These are phyloP conservation scores for Eumeta japonica DNA, from an alignment of 1,140 invertebrate species.

Conservation along the genomic window DNA sequence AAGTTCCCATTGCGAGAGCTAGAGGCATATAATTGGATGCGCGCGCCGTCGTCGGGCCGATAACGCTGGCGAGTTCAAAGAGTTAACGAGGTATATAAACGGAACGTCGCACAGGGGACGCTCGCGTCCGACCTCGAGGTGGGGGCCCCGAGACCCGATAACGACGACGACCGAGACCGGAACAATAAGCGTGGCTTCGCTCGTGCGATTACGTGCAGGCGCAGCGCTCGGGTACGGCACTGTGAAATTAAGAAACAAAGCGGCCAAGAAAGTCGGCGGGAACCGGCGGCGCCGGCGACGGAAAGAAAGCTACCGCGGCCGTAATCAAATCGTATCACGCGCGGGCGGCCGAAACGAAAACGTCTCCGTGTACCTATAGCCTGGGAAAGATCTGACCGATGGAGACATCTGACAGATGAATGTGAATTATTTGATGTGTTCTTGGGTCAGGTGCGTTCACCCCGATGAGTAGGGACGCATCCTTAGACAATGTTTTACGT, in stretches of 20 bases:
- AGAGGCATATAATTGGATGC: no score
- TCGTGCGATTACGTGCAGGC: conserved; percentile 40
- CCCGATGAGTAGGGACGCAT: no score
- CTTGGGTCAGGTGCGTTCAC: no score
- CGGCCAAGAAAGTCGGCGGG: conserved; percentile 46
- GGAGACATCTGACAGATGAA: not conserved
- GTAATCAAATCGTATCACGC: conserved; percentile 31
- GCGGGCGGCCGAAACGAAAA: conserved; percentile 1
- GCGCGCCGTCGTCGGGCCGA: no score
- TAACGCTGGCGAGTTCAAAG: no score
- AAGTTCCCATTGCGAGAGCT: no score
- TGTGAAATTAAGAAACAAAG: conserved; percentile 47
- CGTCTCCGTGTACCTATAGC: not conserved
- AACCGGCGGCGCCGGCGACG: conserved; percentile 31
- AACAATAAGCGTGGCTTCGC: conserved; percentile 28
- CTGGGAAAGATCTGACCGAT: not conserved
- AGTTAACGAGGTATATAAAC: no score
- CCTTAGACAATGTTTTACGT: not conserved
- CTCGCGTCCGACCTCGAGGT: no score
- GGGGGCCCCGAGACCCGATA: no score
- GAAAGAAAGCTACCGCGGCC: conserved; percentile 40
- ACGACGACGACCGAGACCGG: conserved; percentile 29
- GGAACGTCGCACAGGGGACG: no score
- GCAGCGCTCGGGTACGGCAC: conserved; percentile 25
- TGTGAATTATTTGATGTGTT: not conserved